Base-by-base conservation (phyloP, 2,888 invertebrate genomes). In the Ennomos erosarius region DNA sequence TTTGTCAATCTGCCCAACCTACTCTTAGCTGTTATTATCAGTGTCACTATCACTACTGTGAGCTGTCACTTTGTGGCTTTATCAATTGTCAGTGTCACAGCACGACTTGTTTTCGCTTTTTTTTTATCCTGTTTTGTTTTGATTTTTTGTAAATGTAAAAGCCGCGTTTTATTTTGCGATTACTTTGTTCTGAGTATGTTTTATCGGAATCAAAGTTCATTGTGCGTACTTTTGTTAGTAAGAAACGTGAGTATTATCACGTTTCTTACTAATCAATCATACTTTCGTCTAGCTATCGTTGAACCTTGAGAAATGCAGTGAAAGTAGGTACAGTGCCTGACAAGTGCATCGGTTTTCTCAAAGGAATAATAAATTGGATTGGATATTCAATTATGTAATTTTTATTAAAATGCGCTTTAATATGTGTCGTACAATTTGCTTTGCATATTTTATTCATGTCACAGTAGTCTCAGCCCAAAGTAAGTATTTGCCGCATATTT, bases 381-480 rank as follows among this genome's bases (percentile, higher is more conserved):
- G 26, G 26, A 26, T 26, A 1, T 26, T 6, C 0, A n/a, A 43
- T 13, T 11, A 26, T 16, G 16, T 16, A 3, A 16, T 16, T 16
- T 16, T 16, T 16, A 16, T 45, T 9, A 62, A 44, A 55, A 62
- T 62, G 62, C 40, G 48, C 9, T 26, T 33, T n/a, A n/a, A 11
- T 37, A 34, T 9, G 9, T 33, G 34, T 60, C 9, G 33, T 51
- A 33, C 26, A 10, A 37, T 38, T 33, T 44, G 9, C 10, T 59
- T 52, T 6, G 11, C n/a, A 37, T 8, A 59, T 35, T 10, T 51
- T 34, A 26, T 56, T 16, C 51, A 48, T 56, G 54, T 39, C 34
- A 11, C 54, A 12, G 33, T 46, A 35, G 48, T 48, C 35, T 40
- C 42, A 9, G 42, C 51, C 9, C 54, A 65, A 33, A 56, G 64